Conservation (phyloP, 2,797 vertebrate genomes). For the Mormyrops attenuatus region DNA sequence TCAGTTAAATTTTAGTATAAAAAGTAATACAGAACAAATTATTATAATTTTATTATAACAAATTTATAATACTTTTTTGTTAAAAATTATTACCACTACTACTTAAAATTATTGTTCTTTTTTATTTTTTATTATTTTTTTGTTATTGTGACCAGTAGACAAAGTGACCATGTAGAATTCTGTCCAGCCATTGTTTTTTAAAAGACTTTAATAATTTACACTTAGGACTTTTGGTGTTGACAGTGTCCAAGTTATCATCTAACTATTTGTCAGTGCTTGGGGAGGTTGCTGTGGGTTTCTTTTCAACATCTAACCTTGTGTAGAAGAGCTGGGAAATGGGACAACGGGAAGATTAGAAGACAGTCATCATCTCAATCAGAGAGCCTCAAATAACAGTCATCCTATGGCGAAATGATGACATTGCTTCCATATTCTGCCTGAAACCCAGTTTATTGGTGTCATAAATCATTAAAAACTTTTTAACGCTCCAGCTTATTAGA, state of each 20-base stretch:
- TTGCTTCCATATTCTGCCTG: not conserved
- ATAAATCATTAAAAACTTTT: constrained; percentile 31
- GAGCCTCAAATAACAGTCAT: not conserved
- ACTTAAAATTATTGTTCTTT: not conserved
- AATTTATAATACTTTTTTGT: not conserved
- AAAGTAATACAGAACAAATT: not conserved
- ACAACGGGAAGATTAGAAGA: not conserved
- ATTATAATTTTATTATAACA: not conserved
- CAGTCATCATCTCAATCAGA: not conserved
- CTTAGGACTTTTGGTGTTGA: not conserved
- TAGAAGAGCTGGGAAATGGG: not conserved
- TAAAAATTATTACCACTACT: not conserved
- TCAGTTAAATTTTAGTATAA: not conserved
- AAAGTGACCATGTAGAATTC: not conserved
- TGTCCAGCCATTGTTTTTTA: not conserved
- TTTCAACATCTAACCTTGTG: not conserved
- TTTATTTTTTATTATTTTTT: not conserved
- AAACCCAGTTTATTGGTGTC: constrained; percentile 28
- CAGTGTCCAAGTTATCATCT: not conserved
- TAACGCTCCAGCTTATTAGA: constrained; percentile 34
- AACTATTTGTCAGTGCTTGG: not conserved
- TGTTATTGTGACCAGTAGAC: not conserved
- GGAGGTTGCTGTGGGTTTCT: not conserved
- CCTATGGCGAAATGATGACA: constrained; percentile 18
- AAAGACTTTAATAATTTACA: not conserved